phyloP scores from a whole-genome alignment of 2,888 invertebrate species.

The Meloe dianella region DNA sequence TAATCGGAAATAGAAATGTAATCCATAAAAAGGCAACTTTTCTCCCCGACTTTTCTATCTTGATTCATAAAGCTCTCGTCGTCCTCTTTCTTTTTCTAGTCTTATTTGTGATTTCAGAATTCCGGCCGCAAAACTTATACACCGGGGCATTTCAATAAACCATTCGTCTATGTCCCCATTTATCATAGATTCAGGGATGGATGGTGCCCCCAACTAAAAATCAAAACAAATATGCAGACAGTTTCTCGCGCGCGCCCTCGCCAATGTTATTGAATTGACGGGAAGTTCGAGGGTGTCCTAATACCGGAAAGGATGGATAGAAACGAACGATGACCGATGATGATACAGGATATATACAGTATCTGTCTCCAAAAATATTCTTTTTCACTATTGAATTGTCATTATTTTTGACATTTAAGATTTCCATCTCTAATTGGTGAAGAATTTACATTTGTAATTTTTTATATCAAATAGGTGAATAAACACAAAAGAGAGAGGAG shows the following conservation, averaged over 20 bases:
- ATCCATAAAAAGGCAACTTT: slow-evolving; percentile 45
- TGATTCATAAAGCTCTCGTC: not conserved
- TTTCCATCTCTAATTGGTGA: not conserved
- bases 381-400: not conserved
- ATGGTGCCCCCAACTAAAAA: slow-evolving; percentile 47
- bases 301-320: slow-evolving; percentile 47
- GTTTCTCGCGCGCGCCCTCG: slow-evolving; percentile 50
- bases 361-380: not conserved
- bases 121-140: slow-evolving; percentile 50
- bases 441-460: too few species aligned
- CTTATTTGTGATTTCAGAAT: slow-evolving; percentile 48
- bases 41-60: not conserved
- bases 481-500: not conserved
- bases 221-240: slow-evolving; percentile 59
- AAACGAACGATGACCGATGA: slow-evolving; percentile 52
- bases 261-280: slow-evolving; percentile 53
- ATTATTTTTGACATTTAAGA: not conserved
- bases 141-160: slow-evolving; percentile 58
- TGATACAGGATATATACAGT: slow-evolving; percentile 37
- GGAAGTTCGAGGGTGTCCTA: slow-evolving; percentile 47
- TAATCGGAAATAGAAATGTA: slow-evolving; percentile 51
- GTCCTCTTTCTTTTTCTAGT: not conserved
- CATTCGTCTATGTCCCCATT: slow-evolving; percentile 56
- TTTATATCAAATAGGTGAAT: not conserved
- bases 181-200: slow-evolving; percentile 53